A percentile compares a stretch with the other conserved stretches of the same genome.
Evolutionary conservation across 2,888 invertebrate species (phyloP).

Genomic region (Folsomia candida): DNA sequence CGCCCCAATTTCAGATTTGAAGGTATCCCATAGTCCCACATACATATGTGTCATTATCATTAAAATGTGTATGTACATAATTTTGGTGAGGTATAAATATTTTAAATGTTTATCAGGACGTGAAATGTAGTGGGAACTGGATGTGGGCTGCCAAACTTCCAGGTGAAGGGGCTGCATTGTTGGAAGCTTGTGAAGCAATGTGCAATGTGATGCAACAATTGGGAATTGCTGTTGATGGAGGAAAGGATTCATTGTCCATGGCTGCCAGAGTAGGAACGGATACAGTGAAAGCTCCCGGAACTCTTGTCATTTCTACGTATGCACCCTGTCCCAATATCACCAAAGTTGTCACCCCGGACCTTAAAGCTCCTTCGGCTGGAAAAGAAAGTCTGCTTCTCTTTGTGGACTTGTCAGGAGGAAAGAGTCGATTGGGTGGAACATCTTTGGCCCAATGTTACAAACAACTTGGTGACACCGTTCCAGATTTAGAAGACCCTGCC

Average conservation of each 20-base stretch:
- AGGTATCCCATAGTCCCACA: constrained; percentile 55
- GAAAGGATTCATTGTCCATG: constrained; percentile 97
- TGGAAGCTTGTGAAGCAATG: constrained; percentile 83
- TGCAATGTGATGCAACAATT: constrained; percentile 77
- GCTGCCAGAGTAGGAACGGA: constrained; percentile 76
- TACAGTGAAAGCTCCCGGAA: constrained; percentile 62
- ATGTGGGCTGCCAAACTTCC: constrained; percentile 99
- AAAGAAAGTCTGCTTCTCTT: constrained; percentile 68
- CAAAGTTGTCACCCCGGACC: constrained; percentile 81
- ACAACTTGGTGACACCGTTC: constrained; percentile 75
- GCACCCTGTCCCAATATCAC: constrained; percentile 90
- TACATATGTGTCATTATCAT: not conserved
- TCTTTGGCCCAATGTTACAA: constrained; percentile 86
- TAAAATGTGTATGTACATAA: not conserved
- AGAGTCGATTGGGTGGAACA: constrained; percentile 82
- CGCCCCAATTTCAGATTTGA: constrained; percentile 60
- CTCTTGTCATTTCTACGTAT: constrained; percentile 88
- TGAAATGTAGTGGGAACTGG: constrained; percentile 99
- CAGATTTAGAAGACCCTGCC: constrained; percentile 74
- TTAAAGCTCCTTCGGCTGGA: constrained; percentile 67
- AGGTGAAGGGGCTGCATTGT: constrained; percentile 84
- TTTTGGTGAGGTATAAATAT: not conserved
- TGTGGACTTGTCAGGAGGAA: constrained; percentile 72
- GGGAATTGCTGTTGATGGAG: constrained; percentile 90
- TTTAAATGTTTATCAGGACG: constrained; percentile 62